These are phyloP conservation scores for Morone saxatilis DNA, from an alignment of 2,113 vertebrate genomes.

Conservation along the genomic window DNA sequence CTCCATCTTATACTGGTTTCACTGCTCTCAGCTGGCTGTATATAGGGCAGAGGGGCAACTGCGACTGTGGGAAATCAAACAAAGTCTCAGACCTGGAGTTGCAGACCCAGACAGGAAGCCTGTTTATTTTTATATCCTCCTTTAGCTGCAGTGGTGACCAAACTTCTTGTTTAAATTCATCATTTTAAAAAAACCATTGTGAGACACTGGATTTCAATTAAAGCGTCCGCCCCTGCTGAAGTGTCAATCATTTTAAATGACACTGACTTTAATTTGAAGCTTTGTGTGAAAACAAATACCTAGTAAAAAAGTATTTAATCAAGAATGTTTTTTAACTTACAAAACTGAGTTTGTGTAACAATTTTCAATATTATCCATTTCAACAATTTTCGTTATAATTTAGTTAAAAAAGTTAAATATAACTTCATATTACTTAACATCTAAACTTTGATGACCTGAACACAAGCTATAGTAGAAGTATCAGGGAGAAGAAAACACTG, in stretches of 20 bases:
- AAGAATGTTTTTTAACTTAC: too few relatives aligned
- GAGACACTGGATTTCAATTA: background rate
- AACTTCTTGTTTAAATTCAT: background rate
- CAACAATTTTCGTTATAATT: too few relatives aligned
- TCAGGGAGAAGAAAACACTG: too few relatives aligned
- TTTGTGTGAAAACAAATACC: too few relatives aligned
- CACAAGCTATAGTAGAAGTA: too few relatives aligned
- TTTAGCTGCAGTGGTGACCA: background rate
- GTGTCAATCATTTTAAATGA: background rate
- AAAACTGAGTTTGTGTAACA: too few relatives aligned
- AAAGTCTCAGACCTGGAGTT: background rate
- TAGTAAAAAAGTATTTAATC: too few relatives aligned
- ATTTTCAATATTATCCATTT: too few relatives aligned
- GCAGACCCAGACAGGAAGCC: conserved; percentile 47
- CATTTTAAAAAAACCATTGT: background rate
- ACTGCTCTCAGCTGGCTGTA: background rate
- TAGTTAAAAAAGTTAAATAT: too few relatives aligned
- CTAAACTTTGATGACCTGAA: too few relatives aligned
- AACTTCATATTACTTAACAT: too few relatives aligned
- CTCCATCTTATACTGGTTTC: conserved; percentile 36
- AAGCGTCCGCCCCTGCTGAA: background rate
- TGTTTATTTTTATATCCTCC: conserved; percentile 36
- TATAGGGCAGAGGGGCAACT: background rate
- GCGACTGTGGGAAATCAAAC: conserved; percentile 57
- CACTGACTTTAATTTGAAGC: too few relatives aligned